Percentiles rank a stretch among this genome's conserved stretches.
Conservation (phyloP, 1,140 invertebrate genomes). For the Colletes gigas region DNA sequence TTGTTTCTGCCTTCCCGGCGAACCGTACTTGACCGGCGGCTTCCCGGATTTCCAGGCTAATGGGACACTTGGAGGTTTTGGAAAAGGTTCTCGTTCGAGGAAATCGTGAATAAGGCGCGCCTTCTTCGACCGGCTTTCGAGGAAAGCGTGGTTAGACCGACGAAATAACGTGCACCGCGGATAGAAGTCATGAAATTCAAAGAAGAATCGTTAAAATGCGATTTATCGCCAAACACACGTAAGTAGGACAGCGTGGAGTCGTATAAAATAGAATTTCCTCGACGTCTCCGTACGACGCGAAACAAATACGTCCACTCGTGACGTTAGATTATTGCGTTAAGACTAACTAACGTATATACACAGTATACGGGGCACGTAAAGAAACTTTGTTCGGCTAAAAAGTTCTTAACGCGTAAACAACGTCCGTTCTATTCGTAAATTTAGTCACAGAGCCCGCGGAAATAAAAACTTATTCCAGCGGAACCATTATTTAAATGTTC, state of each 20-base stretch:
- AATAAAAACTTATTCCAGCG: too few relatives aligned
- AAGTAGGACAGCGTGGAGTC: background rate
- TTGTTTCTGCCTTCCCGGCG: conserved; percentile 33
- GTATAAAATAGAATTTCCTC: too few relatives aligned
- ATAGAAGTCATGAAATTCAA: background rate
- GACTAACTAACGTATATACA: too few relatives aligned
- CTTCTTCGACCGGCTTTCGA: background rate
- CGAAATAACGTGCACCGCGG: background rate
- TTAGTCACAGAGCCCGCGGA: too few relatives aligned
- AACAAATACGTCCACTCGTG: too few relatives aligned
- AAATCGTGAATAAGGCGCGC: conserved; percentile 29
- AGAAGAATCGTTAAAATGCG: background rate
- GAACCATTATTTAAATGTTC: too few relatives aligned
- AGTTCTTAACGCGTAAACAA: too few relatives aligned
- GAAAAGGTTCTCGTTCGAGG: conserved; percentile 33
- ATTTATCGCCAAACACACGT: conserved; percentile 6
- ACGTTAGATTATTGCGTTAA: too few relatives aligned
- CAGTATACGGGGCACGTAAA: too few relatives aligned
- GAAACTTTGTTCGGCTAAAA: too few relatives aligned
- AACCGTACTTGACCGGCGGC: conserved; percentile 32
- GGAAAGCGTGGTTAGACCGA: conserved; percentile 30
- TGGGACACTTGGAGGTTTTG: conserved; percentile 42
- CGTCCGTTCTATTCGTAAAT: too few relatives aligned
- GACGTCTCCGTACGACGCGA: too few relatives aligned
- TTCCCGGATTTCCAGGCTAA: conserved; percentile 45